Conservation (phyloP, 2,113 vertebrate species). For the Microtus oregoni region DNA sequence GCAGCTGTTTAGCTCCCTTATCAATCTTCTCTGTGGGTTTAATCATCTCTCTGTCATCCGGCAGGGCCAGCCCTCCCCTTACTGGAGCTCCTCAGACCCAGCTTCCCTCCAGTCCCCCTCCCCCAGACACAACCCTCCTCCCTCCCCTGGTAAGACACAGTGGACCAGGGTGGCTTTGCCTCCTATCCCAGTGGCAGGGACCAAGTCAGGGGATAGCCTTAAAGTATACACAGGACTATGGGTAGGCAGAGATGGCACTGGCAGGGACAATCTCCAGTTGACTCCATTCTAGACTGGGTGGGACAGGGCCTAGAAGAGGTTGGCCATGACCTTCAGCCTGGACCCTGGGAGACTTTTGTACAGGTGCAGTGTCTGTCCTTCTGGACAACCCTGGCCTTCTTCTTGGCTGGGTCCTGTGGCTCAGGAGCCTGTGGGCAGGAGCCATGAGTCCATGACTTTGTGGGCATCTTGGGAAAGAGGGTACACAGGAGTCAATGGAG, state of each 20-base stretch:
- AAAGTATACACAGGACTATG: background rate
- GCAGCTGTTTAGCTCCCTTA: slow-evolving; percentile 79
- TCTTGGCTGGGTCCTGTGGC: slow-evolving; percentile 46
- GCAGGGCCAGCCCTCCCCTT: slow-evolving; percentile 78
- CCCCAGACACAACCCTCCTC: slow-evolving; percentile 21
- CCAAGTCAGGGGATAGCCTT: background rate
- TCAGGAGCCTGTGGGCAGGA: slow-evolving; percentile 62
- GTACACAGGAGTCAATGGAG: slow-evolving; percentile 77
- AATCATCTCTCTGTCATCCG: slow-evolving; percentile 83
- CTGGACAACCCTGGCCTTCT: slow-evolving; percentile 33
- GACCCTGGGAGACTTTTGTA: background rate
- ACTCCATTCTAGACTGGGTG: background rate
- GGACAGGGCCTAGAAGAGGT: background rate
- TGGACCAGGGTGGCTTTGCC: slow-evolving; percentile 32
- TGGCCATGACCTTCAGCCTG: background rate
- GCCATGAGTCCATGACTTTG: slow-evolving; percentile 57
- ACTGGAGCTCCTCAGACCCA: slow-evolving; percentile 28
- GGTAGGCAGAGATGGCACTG: background rate
- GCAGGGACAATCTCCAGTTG: background rate
- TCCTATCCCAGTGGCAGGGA: background rate
- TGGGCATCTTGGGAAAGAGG: slow-evolving; percentile 68
- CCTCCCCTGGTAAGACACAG: background rate
- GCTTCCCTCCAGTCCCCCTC: slow-evolving; percentile 33
- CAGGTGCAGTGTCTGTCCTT: background rate
- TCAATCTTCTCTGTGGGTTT: slow-evolving; percentile 84